Percentiles rank a stretch among this genome's conserved stretches.
Conservation (phyloP, 2,888 invertebrate species). For the Brachyptera putata region DNA sequence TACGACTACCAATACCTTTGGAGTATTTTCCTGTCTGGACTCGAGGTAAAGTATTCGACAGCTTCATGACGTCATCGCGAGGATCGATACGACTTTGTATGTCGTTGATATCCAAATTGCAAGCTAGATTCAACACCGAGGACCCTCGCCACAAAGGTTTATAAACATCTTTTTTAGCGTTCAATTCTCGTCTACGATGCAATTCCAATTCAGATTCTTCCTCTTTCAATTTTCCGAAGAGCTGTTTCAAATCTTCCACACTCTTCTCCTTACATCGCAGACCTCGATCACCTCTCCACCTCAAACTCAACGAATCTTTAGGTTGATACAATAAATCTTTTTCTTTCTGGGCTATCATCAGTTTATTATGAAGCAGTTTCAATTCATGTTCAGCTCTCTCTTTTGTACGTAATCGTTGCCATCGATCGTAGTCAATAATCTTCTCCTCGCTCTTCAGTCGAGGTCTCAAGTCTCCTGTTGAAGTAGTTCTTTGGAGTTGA, state of each 20-base stretch:
- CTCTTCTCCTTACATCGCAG: constrained; percentile 80
- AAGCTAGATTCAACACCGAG: constrained; percentile 76
- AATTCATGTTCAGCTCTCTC: constrained; percentile 81
- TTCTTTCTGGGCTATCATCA: constrained; percentile 73
- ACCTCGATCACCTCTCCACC: constrained; percentile 77
- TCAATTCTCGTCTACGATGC: constrained; percentile 32
- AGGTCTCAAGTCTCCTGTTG: constrained; percentile 63
- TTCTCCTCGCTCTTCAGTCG: constrained; percentile 72
- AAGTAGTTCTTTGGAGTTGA: constrained; percentile 73
- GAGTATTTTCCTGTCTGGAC: constrained; percentile 45
- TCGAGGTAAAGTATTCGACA: constrained; percentile 38
- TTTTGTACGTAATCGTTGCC: constrained; percentile 73
- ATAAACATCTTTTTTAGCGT: constrained; percentile 59
- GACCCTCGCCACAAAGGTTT: constrained; percentile 80
- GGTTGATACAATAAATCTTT: constrained; percentile 80
- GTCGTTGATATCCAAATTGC: constrained; percentile 58
- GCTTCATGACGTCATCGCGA: constrained; percentile 49
- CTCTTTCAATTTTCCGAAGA: constrained; percentile 60
- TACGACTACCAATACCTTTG: constrained; percentile 54
- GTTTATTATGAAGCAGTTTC: constrained; percentile 66
- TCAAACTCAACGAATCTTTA: constrained; percentile 64
- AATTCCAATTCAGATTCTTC: constrained; percentile 41
- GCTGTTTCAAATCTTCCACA: constrained; percentile 77
- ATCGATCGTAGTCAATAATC: constrained; percentile 80
- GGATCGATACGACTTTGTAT: constrained; percentile 42